Conservation (phyloP, 1,140 invertebrate genomes). For the Ostrea edulis region DNA sequence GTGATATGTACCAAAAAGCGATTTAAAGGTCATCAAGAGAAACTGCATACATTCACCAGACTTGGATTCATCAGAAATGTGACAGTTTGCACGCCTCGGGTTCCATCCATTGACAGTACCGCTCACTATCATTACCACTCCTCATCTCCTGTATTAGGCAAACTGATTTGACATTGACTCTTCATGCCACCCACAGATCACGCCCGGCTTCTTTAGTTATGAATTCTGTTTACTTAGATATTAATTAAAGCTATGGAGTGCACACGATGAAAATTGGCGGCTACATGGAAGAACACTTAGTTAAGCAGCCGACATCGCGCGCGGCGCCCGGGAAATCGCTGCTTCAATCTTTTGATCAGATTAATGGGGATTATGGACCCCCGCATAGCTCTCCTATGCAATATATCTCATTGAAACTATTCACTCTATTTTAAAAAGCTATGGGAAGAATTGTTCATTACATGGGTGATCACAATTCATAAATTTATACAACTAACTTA, state of each 20-base stretch:
- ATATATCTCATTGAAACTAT: not conserved
- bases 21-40: not conserved
- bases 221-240: not conserved
- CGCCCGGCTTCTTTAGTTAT: not conserved
- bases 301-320: not conserved
- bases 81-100: conserved; percentile 2
- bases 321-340: not conserved
- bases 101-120: not conserved
- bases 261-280: not conserved
- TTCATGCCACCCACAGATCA: conserved; percentile 10
- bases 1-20: not conserved
- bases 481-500: no score
- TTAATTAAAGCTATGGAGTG: conserved; percentile 9
- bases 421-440: no score
- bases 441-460: no score
- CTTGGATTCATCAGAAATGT: not conserved
- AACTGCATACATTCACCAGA: conserved; percentile 12
- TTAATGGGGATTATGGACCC: not conserved
- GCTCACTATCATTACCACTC: not conserved
- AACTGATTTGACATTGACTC: conserved; percentile 5
- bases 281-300: conserved; percentile 19
- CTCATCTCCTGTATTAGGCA: not conserved
- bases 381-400: not conserved
- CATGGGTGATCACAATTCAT: no score
- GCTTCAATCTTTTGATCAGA: not conserved